Base-by-base conservation (phyloP, 2,113 vertebrate genomes). In the Cryptotis parvus region DNA sequence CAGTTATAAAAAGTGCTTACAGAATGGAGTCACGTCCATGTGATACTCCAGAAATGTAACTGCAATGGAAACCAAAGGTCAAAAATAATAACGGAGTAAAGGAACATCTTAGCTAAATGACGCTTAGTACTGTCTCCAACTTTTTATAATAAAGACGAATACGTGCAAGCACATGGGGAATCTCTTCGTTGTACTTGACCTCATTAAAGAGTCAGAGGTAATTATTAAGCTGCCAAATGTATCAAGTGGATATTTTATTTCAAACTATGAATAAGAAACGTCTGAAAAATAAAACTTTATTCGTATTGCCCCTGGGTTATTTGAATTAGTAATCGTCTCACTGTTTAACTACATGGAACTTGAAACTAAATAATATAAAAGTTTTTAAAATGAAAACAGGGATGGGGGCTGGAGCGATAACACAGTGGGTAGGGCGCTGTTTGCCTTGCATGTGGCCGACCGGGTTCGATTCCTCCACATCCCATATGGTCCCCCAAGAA, bases 1-100 rank as follows among this genome's bases (percentile, higher is more conserved):
- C 92, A 97, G 92, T 96, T 97, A 96, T 27, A 91, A 90, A 91
- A 90, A 96, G 41, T 94, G 86, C 94, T 69, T 91, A 92, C 73
- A 96, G 93, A 96, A 92, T 95, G 87, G 95, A 95, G 96, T 92
- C 92, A 94, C 96, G 91, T 80, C 91, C 96, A 97, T 94, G 90
- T 95, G 95, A 93, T 92, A 90, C 91, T 95, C 11, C 88, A 96
- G 15, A 90, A 96, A 86, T 94, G 88, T 92, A 92, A 95, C n/a
- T n/a, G n/a, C 95, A 92, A 95, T 93, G 69, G 94, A 96, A 94
- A 92, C 37, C 41, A 78, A 70, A 49, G 45, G 84, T 55, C 43
- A 77, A 41, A 91, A 58, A 29, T 14, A 27, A 31, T 43, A 93
- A 66, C 11, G 35, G 73, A 83, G 18, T 72, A 73, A n/a, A 83